Base-by-base conservation (phyloP, 2,113 vertebrate species). In the Podilymbus podiceps region DNA sequence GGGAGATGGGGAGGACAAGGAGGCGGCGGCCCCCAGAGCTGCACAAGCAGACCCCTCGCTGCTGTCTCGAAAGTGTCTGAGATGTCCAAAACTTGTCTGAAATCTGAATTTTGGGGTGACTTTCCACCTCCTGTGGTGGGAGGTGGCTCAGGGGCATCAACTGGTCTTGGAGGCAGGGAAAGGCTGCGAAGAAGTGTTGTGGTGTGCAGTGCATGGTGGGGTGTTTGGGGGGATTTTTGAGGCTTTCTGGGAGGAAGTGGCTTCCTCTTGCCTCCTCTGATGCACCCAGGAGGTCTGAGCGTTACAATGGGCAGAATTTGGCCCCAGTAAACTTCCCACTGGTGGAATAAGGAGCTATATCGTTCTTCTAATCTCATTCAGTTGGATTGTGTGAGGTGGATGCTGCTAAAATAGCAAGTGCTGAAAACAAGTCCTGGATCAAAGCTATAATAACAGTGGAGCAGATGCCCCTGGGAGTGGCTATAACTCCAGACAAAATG, bases 21-120 rank as follows among this genome's bases (percentile, higher is more conserved):
- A 68, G 47, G 76, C 2, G 5, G 38, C 38, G 75, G 44, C 55
- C 27, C 15, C 28, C 22, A 0, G 0, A 6, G 12, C 28, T 10
- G 38, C n/a, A 16, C 15, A 7, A 15, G 11, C 0, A 0, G 35
- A 10, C 11, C 53, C 23, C 18, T 49, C 1, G 15, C 23, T 0
- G 22, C 50, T 49, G 23, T 22, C 44, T 72, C 25, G 1, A 28
- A 40, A 78, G 62, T 15, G 21, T 12, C 53, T 2, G 16, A 52
- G 89, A 11, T 59, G 64, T 46, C 40, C 84, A 4, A 62, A 82
- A 25, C 21, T 16, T 7, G 3, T 2, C 38, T 10, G 42, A 22
- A 67, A 33, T 4, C 2, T n/a, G 22, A 19, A 50, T 72, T 84
- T 79, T 9, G 47, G 79, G 42, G 69, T 28, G 77, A 49, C 0